Percentiles rank a stretch among this genome's conserved stretches.
phyloP scores from a whole-genome alignment of 1,140 invertebrate genomes.

The Diorhabda sublineata region DNA sequence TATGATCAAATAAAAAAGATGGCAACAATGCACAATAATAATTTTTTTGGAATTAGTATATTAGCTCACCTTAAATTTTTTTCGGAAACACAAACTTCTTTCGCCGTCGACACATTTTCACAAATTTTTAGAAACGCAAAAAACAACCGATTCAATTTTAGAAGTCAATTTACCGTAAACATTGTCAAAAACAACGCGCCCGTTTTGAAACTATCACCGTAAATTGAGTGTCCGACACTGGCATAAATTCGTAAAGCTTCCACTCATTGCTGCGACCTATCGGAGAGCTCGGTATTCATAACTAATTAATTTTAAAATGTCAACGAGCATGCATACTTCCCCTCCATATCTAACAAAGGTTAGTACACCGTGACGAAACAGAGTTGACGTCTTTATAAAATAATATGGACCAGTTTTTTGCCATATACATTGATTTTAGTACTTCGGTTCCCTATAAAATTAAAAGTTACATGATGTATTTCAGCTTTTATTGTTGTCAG shows the following conservation, averaged over 20 bases:
- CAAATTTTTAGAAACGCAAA: background rate
- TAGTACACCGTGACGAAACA: slow-evolving; percentile 14
- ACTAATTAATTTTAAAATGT: slow-evolving; percentile 35
- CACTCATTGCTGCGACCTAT: slow-evolving; percentile 30
- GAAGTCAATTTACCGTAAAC: slow-evolving; percentile 8
- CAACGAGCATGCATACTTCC: slow-evolving; percentile 26
- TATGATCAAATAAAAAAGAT: no score
- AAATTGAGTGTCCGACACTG: slow-evolving; percentile 27
- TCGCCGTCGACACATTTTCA: slow-evolving; percentile 19
- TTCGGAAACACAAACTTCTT: slow-evolving; percentile 13
- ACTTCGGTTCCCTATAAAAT: slow-evolving; percentile 8
- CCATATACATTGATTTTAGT: slow-evolving; percentile 26
- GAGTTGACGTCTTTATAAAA: slow-evolving; percentile 35
- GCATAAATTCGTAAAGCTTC: slow-evolving; percentile 14
- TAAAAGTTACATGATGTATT: background rate
- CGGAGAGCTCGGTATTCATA: slow-evolving; percentile 15
- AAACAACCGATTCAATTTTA: slow-evolving; percentile 15
- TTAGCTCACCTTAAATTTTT: background rate
- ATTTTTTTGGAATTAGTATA: no score
- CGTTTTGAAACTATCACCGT: slow-evolving; percentile 28
- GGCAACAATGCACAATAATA: no score
- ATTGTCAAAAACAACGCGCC: slow-evolving; percentile 3
- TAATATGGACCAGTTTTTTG: slow-evolving; percentile 35
- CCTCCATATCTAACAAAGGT: slow-evolving; percentile 25
- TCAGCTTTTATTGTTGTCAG: no score